phyloP scores from a whole-genome alignment of 1,140 invertebrate species.

The Rhagoletis pomonella region DNA sequence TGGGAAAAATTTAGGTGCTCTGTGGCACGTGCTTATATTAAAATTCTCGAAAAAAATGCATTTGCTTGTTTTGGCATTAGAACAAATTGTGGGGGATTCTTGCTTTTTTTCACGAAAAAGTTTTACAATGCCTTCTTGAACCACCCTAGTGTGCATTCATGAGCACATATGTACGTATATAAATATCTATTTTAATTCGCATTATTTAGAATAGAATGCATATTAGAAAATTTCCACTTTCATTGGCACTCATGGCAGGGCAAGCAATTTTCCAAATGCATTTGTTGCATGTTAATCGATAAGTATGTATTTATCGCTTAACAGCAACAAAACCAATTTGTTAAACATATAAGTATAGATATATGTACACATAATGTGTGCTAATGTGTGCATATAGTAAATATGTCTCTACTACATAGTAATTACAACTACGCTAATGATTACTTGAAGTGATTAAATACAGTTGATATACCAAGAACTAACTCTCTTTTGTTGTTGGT shows the following conservation, averaged over 20 bases:
- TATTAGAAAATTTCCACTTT: slow-evolving; percentile 24
- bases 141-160: background rate
- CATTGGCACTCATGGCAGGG: background rate
- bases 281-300: slow-evolving; percentile 10
- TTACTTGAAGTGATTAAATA: slow-evolving; percentile 45
- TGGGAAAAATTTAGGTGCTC: too few species aligned
- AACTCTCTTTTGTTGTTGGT: background rate
- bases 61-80: too few species aligned
- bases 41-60: too few species aligned
- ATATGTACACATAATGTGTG: background rate
- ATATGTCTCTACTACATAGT: background rate
- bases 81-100: too few species aligned
- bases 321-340: background rate
- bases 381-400: too few species aligned
- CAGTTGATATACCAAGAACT: background rate
- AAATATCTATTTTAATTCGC: too few species aligned
- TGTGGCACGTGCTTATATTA: too few species aligned
- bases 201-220: background rate
- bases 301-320: slow-evolving; percentile 11
- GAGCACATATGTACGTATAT: background rate
- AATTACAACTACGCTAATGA: slow-evolving; percentile 44
- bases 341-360: background rate
- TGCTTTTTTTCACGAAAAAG: too few species aligned
- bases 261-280: slow-evolving; percentile 45
- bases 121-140: background rate